These are phyloP conservation scores for Eupithecia inturbata DNA, from an alignment of 2,888 invertebrate genomes.

Conservation along the genomic window DNA sequence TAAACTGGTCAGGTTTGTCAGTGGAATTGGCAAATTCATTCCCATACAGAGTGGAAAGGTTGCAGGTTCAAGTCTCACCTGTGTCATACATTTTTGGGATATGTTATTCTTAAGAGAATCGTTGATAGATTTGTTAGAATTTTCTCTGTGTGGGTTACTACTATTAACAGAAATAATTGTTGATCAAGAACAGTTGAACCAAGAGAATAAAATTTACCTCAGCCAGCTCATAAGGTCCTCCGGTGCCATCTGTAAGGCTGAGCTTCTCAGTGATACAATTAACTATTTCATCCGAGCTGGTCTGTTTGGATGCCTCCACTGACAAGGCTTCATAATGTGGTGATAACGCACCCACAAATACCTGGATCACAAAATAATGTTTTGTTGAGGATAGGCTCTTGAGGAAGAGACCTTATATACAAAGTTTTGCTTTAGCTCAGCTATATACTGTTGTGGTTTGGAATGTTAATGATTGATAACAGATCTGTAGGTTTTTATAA, in stretches of 20 bases:
- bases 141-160: not conserved
- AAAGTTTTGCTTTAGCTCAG: not conserved
- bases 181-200: not conserved
- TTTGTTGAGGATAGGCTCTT: not conserved
- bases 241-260: conserved; percentile 78
- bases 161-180: not conserved
- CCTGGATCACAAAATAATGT: conserved; percentile 75
- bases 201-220: conserved; percentile 79
- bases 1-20: not conserved
- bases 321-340: conserved; percentile 95
- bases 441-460: not conserved
- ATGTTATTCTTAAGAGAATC: no score
- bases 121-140: no score
- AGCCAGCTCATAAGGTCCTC: conserved; percentile 91
- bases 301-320: conserved; percentile 95
- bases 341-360: conserved; percentile 94
- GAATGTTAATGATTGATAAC: not conserved
- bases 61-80: not conserved
- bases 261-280: conserved; percentile 91
- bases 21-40: not conserved
- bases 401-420: not conserved
- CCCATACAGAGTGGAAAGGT: not conserved
- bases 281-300: conserved; percentile 95
- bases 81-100: no score
- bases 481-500: not conserved